A percentile compares a stretch with the other conserved stretches of the same genome.
Evolutionary conservation across 2,797 vertebrate species (phyloP).

Genomic region (Melanotaenia trifasciata): DNA sequence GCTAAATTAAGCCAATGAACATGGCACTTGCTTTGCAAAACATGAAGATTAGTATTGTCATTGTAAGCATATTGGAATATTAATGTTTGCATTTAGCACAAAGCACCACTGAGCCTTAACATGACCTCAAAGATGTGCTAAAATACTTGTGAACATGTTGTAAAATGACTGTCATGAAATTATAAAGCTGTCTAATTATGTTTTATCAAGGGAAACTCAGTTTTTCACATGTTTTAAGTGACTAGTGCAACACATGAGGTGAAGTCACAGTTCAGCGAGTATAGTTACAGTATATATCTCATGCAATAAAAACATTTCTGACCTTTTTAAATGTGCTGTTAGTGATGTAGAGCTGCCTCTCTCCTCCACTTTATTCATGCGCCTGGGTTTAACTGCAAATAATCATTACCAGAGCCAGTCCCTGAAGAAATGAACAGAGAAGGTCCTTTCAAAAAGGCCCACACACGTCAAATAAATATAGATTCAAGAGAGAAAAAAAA

Average conservation of each 20-base stretch:
- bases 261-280: too few relatives aligned
- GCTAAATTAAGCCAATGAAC: not conserved
- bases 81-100: not conserved
- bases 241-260: too few relatives aligned
- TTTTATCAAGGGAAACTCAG: too few relatives aligned
- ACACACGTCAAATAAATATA: constrained; percentile 4
- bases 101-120: not conserved
- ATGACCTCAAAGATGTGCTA: not conserved
- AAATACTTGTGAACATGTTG: not conserved
- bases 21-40: not conserved
- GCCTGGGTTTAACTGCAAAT: not conserved
- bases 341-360: too few relatives aligned
- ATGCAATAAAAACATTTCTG: too few relatives aligned
- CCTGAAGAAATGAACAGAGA: not conserved
- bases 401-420: not conserved
- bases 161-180: not conserved
- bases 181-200: not conserved
- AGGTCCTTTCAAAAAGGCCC: not conserved
- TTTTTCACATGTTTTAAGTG: too few relatives aligned
- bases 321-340: too few relatives aligned
- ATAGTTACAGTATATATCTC: too few relatives aligned
- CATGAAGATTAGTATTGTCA: not conserved
- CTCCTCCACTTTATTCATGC: too few relatives aligned
- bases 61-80: not conserved
- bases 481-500: not conserved